These are phyloP conservation scores for Stegostoma tigrinum DNA, from an alignment of 2,113 vertebrate genomes.

Conservation along the genomic window DNA sequence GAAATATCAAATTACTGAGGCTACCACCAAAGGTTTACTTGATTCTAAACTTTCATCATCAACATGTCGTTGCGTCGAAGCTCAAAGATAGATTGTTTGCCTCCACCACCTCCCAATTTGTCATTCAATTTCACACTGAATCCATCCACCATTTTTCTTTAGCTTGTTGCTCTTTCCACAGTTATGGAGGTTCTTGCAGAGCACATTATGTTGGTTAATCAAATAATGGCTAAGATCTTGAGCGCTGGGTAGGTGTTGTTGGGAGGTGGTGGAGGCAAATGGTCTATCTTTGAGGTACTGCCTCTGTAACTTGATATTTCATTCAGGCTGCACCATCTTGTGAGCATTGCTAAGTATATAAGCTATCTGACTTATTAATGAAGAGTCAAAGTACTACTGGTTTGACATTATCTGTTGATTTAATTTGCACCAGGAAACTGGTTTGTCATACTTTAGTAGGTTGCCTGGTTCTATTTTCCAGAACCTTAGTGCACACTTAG, in stretches of 20 bases:
- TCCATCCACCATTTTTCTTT: background rate
- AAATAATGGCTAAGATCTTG: background rate
- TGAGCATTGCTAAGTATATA: background rate
- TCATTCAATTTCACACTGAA: background rate
- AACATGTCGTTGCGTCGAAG: no score
- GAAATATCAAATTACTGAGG: no score
- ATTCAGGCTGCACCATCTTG: background rate
- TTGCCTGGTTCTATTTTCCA: background rate
- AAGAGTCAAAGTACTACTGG: background rate
- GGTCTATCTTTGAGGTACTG: background rate
- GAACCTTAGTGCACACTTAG: background rate
- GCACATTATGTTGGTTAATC: background rate
- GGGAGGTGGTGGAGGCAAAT: background rate
- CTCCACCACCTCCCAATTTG: background rate
- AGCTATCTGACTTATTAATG: background rate
- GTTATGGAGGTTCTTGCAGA: background rate
- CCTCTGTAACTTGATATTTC: background rate
- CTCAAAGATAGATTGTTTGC: no score
- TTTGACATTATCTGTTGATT: background rate
- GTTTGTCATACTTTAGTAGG: background rate
- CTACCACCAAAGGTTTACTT: no score
- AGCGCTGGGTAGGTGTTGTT: no score
- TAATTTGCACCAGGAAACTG: background rate
- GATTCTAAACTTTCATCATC: no score
- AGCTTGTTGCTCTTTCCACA: background rate